Evolutionary conservation across 2,888 invertebrate species (phyloP).

Genomic region (Scaeva pyrastri): DNA sequence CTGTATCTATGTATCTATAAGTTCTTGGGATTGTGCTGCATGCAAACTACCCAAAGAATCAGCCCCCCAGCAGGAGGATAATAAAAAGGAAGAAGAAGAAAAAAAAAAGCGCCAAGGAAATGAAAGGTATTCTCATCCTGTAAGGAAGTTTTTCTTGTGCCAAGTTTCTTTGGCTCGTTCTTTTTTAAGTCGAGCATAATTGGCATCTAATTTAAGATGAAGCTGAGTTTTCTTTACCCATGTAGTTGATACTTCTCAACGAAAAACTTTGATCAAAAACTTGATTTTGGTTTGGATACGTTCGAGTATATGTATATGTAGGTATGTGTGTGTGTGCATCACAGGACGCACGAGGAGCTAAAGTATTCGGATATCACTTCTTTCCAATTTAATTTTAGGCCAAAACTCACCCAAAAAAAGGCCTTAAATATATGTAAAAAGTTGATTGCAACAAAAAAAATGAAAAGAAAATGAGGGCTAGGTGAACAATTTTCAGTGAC

Average conservation of each 20-base stretch:
- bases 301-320: no score
- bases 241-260: slow-evolving; percentile 60
- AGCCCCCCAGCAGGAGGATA: slow-evolving; percentile 2
- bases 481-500: slow-evolving; percentile 60
- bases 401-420: neutral
- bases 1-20: neutral
- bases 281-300: slow-evolving; percentile 15
- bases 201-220: slow-evolving; percentile 74
- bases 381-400: slow-evolving; percentile 48
- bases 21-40: slow-evolving; percentile 19
- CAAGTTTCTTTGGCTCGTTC: slow-evolving; percentile 31
- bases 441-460: neutral
- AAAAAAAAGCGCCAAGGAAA: neutral
- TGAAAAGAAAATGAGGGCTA: slow-evolving; percentile 1
- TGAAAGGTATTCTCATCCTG: slow-evolving; percentile 43
- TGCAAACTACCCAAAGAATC: slow-evolving; percentile 58
- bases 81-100: neutral
- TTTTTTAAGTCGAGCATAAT: slow-evolving; percentile 53
- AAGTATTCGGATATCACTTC: slow-evolving; percentile 41
- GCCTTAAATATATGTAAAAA: slow-evolving; percentile 27
- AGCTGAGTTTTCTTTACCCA: slow-evolving; percentile 44
- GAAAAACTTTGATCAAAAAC: slow-evolving; percentile 65
- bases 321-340: neutral
- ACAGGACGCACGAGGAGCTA: neutral
- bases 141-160: slow-evolving; percentile 59